These are phyloP conservation scores for Pachyrhynchus sulphureomaculatus DNA, from an alignment of 1,140 invertebrate species.

Conservation along the genomic window DNA sequence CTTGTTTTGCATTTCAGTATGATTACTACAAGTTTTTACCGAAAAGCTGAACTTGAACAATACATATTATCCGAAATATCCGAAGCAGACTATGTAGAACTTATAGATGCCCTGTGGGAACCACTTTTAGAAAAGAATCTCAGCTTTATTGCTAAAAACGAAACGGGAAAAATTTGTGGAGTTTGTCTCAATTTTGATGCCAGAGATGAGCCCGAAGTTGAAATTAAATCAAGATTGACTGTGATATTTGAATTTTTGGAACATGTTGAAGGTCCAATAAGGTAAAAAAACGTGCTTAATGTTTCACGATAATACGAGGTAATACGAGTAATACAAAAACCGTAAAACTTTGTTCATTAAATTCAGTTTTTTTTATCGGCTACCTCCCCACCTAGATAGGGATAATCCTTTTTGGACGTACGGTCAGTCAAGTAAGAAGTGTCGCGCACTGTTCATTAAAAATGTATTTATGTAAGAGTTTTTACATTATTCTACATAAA, in stretches of 20 bases:
- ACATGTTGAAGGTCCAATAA: slow-evolving; percentile 69
- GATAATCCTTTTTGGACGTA: too few species aligned
- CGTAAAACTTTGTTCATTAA: too few species aligned
- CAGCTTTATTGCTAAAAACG: slow-evolving; percentile 67
- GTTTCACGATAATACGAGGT: background rate
- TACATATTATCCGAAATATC: slow-evolving; percentile 67
- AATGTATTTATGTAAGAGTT: too few species aligned
- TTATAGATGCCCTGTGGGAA: slow-evolving; percentile 68
- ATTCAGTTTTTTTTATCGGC: too few species aligned
- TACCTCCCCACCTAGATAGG: too few species aligned
- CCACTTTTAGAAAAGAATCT: slow-evolving; percentile 65
- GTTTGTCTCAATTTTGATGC: slow-evolving; percentile 78
- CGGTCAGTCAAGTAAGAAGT: too few species aligned
- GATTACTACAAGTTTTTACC: slow-evolving; percentile 78
- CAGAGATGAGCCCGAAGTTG: slow-evolving; percentile 72
- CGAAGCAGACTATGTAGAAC: slow-evolving; percentile 64
- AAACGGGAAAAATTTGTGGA: slow-evolving; percentile 56
- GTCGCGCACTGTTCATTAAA: too few species aligned
- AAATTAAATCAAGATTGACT: slow-evolving; percentile 64
- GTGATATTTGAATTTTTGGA: slow-evolving; percentile 81
- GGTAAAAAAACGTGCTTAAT: slow-evolving; percentile 51
- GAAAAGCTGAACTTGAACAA: slow-evolving; percentile 79
- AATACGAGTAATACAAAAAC: too few species aligned
- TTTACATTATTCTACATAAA: too few species aligned
- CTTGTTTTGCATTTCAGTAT: slow-evolving; percentile 60